phyloP scores from a whole-genome alignment of 2,888 invertebrate species.

The Limnephilus rhombicus region DNA sequence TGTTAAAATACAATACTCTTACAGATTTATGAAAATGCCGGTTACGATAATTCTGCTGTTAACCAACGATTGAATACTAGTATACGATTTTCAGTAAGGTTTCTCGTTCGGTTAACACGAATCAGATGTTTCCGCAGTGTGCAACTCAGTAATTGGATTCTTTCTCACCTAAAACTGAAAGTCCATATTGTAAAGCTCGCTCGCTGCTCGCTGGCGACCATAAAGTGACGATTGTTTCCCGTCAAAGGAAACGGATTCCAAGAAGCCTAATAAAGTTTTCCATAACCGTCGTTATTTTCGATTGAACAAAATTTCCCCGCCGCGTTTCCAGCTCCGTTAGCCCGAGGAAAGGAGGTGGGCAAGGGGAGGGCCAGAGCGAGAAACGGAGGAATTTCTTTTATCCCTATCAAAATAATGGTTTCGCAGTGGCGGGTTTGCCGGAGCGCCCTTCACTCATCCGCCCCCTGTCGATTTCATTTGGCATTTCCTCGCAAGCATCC shows the following conservation, averaged over 20 bases:
- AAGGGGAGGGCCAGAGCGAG: not conserved
- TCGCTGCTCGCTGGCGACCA: not conserved
- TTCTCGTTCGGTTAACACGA: not conserved
- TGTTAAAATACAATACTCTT: no score
- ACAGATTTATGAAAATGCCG: no score
- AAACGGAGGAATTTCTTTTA: constrained; percentile 29
- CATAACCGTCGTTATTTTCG: constrained; percentile 41
- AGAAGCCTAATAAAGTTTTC: constrained; percentile 36
- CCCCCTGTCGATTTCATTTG: constrained; percentile 47
- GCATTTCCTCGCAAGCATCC: constrained; percentile 35
- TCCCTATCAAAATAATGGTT: constrained; percentile 43
- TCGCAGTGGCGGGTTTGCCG: constrained; percentile 17
- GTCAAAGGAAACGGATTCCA: constrained; percentile 22
- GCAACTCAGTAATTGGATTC: not conserved
- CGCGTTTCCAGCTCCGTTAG: not conserved
- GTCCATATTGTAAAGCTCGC: constrained; percentile 17
- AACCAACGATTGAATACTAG: no score
- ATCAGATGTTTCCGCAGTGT: not conserved
- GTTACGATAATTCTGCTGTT: no score
- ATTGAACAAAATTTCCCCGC: constrained; percentile 30
- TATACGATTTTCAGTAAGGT: no score
- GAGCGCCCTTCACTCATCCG: constrained; percentile 43
- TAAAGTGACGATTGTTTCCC: constrained; percentile 17
- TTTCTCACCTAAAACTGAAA: not conserved
- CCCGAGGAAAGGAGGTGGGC: not conserved